Evolutionary conservation across 2,797 vertebrate species (phyloP).

Genomic region (Anomalospiza imberbis): DNA sequence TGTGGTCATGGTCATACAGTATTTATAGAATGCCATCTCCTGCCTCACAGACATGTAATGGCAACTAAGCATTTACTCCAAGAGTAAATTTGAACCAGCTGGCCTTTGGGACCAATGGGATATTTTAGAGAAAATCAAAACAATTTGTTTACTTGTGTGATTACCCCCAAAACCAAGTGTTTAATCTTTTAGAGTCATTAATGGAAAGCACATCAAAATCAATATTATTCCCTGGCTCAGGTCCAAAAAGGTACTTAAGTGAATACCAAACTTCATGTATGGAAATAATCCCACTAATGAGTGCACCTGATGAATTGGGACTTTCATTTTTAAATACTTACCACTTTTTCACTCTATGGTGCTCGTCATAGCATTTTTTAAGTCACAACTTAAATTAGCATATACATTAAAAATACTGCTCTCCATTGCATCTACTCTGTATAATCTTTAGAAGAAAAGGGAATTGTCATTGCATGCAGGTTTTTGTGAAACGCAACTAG

Average conservation of each 20-base stretch:
- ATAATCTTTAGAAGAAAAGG: neutral
- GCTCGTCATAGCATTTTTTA: neutral
- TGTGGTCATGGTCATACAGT: slow-evolving; percentile 23
- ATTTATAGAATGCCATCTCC: slow-evolving; percentile 59
- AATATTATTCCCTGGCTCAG: neutral
- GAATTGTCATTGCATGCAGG: neutral
- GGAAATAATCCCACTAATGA: neutral
- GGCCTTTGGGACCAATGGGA: neutral
- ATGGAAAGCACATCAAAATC: slow-evolving; percentile 26
- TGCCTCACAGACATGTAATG: slow-evolving; percentile 11
- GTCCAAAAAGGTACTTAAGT: slow-evolving; percentile 20
- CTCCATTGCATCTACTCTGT: neutral
- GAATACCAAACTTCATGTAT: neutral
- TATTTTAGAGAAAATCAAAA: slow-evolving; percentile 20
- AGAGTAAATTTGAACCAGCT: neutral
- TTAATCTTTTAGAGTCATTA: slow-evolving; percentile 26
- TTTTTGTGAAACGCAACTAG: neutral
- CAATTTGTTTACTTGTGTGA: slow-evolving; percentile 11
- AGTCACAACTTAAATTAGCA: neutral
- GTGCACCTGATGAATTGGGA: neutral
- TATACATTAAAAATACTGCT: neutral
- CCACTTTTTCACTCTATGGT: neutral
- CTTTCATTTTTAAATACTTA: neutral
- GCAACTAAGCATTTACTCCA: neutral
- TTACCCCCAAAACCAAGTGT: neutral